These are phyloP conservation scores for Zosterops hypoxanthus DNA, from an alignment of 2,113 vertebrate genomes.

Conservation along the genomic window DNA sequence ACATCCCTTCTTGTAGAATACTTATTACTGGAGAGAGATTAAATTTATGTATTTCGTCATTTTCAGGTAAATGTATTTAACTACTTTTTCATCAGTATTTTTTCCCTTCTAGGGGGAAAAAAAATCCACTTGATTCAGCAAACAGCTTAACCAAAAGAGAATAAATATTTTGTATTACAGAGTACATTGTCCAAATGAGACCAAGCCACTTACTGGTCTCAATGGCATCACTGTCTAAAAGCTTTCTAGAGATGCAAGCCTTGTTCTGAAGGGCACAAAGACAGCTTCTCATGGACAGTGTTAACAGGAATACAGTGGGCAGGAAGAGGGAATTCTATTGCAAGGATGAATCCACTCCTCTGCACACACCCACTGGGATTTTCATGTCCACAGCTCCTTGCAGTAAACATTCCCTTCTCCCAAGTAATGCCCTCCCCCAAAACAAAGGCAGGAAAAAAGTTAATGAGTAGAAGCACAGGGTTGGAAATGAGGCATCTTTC, in stretches of 20 bases:
- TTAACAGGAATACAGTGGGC: not conserved
- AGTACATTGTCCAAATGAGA: not conserved
- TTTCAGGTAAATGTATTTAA: not conserved
- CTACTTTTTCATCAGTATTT: not conserved
- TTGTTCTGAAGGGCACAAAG: conserved; percentile 26
- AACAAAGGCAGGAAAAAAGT: not conserved
- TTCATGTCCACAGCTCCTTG: not conserved
- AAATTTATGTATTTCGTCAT: not conserved
- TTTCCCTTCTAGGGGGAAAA: not conserved
- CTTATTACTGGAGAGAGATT: not conserved
- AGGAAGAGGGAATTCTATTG: not conserved
- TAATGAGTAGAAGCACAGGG: not conserved
- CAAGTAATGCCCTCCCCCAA: not conserved
- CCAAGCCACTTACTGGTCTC: not conserved
- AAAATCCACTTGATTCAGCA: not conserved
- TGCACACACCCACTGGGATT: not conserved
- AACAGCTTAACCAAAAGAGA: not conserved
- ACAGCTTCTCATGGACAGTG: not conserved
- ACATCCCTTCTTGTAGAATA: not conserved
- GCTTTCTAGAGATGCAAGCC: not conserved
- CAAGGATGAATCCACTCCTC: not conserved
- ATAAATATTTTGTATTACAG: not conserved
- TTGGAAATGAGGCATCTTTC: not conserved
- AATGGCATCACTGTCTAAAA: not conserved
- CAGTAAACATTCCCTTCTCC: not conserved